A percentile compares a stretch with the other conserved stretches of the same genome.
These are phyloP conservation scores for Gallinago solitaria DNA, from an alignment of 2,797 vertebrate genomes.

Conservation along the genomic window DNA sequence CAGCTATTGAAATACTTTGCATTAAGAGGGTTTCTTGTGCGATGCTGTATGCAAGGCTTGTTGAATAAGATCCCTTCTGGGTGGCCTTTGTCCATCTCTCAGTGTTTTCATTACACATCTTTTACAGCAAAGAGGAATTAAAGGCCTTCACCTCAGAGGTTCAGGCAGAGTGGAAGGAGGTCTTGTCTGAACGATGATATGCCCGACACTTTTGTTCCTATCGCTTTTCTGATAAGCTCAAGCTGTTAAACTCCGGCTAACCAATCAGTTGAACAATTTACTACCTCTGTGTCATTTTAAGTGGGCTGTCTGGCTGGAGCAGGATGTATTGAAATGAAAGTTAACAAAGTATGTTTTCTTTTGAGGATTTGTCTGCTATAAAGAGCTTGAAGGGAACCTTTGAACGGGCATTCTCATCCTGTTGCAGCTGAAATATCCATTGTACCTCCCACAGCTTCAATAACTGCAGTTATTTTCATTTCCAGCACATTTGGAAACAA, in stretches of 20 bases:
- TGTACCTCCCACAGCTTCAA: conserved; percentile 19
- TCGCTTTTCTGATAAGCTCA: conserved; percentile 1
- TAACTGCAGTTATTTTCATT: conserved; percentile 35
- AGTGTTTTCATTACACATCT: conserved; percentile 10
- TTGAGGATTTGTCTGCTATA: conserved; percentile 12
- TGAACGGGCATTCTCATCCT: background rate
- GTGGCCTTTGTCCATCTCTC: conserved; percentile 47
- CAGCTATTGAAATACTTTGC: background rate
- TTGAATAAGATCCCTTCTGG: conserved; percentile 47
- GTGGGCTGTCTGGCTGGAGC: background rate
- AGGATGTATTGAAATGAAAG: conserved; percentile 37
- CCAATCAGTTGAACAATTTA: conserved; percentile 34
- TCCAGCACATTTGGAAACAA: conserved; percentile 63
- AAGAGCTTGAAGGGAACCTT: conserved; percentile 26
- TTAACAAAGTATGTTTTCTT: conserved; percentile 47
- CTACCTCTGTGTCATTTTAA: conserved; percentile 38
- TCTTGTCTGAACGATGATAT: background rate
- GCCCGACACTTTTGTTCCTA: background rate
- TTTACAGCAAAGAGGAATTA: conserved; percentile 17
- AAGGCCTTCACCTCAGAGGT: conserved; percentile 33
- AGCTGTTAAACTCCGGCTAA: conserved; percentile 2
- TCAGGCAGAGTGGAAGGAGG: conserved; percentile 6
- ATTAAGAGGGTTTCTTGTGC: background rate
- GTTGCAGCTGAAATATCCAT: conserved; percentile 30
- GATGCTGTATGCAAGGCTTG: background rate